Evolutionary conservation across 2,113 vertebrate genomes (phyloP).

Genomic region (Nycticebus coucang): DNA sequence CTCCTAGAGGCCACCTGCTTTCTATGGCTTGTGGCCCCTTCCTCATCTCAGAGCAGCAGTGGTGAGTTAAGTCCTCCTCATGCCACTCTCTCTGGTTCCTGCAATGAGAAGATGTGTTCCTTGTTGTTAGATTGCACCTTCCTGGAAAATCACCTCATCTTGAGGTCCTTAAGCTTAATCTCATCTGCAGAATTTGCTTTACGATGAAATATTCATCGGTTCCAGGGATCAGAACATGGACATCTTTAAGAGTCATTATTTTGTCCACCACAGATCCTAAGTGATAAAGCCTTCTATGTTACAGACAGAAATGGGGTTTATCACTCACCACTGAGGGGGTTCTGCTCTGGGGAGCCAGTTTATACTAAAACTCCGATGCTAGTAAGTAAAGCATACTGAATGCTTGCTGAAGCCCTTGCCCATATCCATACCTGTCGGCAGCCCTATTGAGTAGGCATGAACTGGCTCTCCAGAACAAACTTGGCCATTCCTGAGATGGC

Average conservation of each 20-base stretch:
- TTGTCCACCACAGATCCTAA: background rate
- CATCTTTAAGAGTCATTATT: background rate
- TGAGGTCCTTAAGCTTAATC: background rate
- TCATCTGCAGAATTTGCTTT: background rate
- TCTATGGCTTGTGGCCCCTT: background rate
- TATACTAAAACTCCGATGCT: too few species aligned
- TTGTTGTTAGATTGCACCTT: background rate
- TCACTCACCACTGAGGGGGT: background rate
- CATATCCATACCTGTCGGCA: accelerated
- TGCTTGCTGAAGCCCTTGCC: background rate
- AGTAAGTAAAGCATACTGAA: background rate
- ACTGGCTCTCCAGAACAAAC: too few species aligned
- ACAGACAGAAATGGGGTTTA: background rate
- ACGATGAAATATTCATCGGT: background rate
- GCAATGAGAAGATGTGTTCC: background rate
- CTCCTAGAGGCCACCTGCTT: background rate
- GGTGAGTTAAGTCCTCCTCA: background rate
- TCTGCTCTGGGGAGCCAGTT: background rate
- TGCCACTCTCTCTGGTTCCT: accelerated
- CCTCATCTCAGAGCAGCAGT: background rate
- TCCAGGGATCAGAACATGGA: background rate
- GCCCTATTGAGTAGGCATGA: background rate
- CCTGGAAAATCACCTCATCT: background rate
- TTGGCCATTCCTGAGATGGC: background rate
- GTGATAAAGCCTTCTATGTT: background rate